Evolutionary conservation across 2,113 vertebrate genomes (phyloP).

Genomic region (Phrynosoma platyrhinos): DNA sequence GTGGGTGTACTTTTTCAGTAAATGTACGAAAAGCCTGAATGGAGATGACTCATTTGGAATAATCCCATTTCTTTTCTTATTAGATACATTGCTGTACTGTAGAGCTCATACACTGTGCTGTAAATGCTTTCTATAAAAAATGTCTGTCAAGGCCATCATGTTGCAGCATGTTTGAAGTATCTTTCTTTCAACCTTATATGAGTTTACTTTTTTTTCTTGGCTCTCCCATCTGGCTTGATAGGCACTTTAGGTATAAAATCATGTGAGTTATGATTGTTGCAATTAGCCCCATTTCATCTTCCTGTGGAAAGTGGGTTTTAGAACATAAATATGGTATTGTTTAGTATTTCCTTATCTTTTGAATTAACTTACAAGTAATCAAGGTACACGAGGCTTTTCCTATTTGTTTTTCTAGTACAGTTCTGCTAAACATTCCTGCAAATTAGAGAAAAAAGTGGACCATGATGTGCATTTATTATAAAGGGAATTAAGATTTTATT

Average conservation of each 20-base stretch:
- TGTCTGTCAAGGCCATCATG: neutral
- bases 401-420: neutral
- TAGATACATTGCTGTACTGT: neutral
- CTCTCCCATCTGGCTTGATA: neutral
- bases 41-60: conserved; percentile 2
- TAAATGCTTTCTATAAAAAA: conserved; percentile 2
- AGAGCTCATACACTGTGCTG: neutral
- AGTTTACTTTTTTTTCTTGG: neutral
- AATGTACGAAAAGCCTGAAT: neutral
- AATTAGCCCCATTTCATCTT: neutral
- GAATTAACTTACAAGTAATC: neutral
- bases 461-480: neutral
- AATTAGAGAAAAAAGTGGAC: neutral
- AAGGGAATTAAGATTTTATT: neutral
- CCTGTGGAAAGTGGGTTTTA: neutral
- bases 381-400: neutral
- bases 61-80: neutral
- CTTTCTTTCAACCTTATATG: neutral
- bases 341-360: neutral
- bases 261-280: neutral
- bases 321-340: neutral
- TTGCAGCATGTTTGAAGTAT: neutral
- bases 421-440: neutral
- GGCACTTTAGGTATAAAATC: neutral
- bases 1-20: neutral